phyloP scores from a whole-genome alignment of 2,797 vertebrate genomes.

The Apogon talboti region DNA sequence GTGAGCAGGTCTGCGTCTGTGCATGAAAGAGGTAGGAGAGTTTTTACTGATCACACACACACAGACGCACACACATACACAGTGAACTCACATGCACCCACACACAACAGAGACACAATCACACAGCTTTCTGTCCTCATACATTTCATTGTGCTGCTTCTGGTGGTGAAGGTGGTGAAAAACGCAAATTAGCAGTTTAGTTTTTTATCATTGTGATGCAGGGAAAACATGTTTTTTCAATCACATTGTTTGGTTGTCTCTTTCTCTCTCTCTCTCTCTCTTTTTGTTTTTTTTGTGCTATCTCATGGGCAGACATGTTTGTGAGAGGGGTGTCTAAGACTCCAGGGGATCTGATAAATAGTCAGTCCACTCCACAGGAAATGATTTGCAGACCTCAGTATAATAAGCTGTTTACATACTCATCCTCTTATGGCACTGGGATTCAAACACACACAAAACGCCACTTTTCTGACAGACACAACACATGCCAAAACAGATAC shows the following conservation, averaged over 20 bases:
- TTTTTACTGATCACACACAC: constrained; percentile 19
- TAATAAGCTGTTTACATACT: constrained; percentile 78
- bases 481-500: no score
- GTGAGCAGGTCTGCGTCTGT: constrained; percentile 69
- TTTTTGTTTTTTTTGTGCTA: no score
- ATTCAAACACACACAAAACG: constrained; percentile 32
- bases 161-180: constrained; percentile 22
- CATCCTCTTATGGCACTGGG: constrained; percentile 57
- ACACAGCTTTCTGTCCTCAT: constrained; percentile 17
- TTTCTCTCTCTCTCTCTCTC: not conserved
- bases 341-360: constrained; percentile 77
- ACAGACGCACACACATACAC: constrained; percentile 45
- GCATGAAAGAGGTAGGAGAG: constrained; percentile 33
- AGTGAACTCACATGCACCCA: no score
- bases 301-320: constrained; percentile 39
- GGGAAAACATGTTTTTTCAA: constrained; percentile 21
- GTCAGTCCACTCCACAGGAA: constrained; percentile 76
- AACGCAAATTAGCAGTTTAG: constrained; percentile 30
- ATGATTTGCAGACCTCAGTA: constrained; percentile 79
- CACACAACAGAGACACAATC: no score
- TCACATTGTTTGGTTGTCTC: not conserved
- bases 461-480: no score
- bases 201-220: not conserved
- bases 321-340: constrained; percentile 66
- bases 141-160: constrained; percentile 4